Percentiles rank a stretch among this genome's conserved stretches.
Evolutionary conservation across 2,113 vertebrate species (phyloP).

Genomic region (Chaenocephalus aceratus): DNA sequence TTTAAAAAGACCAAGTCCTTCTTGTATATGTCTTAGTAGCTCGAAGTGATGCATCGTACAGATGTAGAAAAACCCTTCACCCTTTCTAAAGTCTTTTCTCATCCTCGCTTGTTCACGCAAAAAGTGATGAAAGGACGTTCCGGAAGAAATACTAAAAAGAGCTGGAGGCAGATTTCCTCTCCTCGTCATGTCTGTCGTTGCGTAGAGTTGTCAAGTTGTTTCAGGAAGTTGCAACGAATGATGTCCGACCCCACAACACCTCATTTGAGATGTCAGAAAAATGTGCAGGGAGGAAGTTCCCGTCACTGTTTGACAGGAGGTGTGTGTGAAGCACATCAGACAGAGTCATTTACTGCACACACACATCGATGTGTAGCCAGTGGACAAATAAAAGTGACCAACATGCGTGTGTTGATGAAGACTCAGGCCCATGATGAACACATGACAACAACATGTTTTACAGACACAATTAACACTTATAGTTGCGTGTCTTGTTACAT

Average conservation of each 20-base stretch:
- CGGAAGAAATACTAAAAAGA: too few species aligned
- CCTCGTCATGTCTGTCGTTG: background rate
- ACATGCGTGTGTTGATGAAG: background rate
- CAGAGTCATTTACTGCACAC: background rate
- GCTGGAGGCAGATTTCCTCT: too few species aligned
- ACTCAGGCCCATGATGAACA: too few species aligned
- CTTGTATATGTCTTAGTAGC: too few species aligned
- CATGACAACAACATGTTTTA: too few species aligned
- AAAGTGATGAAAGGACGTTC: background rate
- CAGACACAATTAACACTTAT: too few species aligned
- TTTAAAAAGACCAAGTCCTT: too few species aligned
- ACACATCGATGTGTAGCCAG: too few species aligned
- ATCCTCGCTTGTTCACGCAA: background rate
- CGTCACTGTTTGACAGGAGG: background rate
- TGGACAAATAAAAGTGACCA: background rate
- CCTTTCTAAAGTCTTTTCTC: too few species aligned
- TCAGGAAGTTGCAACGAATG: background rate
- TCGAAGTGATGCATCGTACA: too few species aligned
- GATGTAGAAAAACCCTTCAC: too few species aligned
- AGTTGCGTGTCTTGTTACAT: too few species aligned
- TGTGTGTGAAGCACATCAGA: conserved; percentile 7
- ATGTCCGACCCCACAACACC: background rate
- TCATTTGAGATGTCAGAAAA: background rate
- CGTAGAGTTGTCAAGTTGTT: background rate
- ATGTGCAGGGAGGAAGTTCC: background rate